Base-by-base conservation (phyloP, 1,140 invertebrate species). In the Cydia strobilella region DNA sequence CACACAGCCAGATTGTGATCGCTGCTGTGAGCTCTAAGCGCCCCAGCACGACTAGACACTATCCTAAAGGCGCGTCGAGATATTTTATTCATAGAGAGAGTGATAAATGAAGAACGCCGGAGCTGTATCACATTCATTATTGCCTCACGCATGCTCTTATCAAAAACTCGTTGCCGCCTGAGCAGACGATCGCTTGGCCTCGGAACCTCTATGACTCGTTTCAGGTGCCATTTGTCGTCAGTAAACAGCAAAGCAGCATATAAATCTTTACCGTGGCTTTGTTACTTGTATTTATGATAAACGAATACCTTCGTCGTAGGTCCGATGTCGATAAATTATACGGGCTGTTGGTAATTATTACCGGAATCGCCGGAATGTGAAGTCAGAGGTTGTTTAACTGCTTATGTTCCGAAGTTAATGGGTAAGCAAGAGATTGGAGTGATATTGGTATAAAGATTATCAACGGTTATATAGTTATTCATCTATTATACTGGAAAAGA, bases 41-140 rank as follows among this genome's bases (percentile, higher is more conserved):
- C 76, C 79, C 82, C 77, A 77, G 78, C 81, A 83, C 79, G 83
- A 81, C 80, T 77, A 82, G 80, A 83, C 81, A 77, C 80, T 85
- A 86, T 86, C 80, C 83, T 77, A 87, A 82, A 84, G 84, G 84
- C 80, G 76, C 77, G 80, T 83, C 80, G 80, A 82, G 83, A 91
- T 89, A 90, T 89, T 89, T 89, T 88, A 92, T 89, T 90, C 90
- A 90, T 90, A 87, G 86, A 85, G 77, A 79, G 77, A 75, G 82
- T 90, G 89, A 92, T 90, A 90, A 90, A 92, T 90, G 86, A 88
- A 84, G 76, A 83, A 83, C 82, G 86, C 80, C 81, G 80, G 75
- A 76, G 84, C 82, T 85, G 82, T 89, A 91, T 87, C 86, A 88
- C 87, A 90, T 92, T 91, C 87, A 92, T 92, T 92, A 89, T 86